phyloP scores from a whole-genome alignment of 2,113 vertebrate genomes.

The Toxostoma redivivum region DNA sequence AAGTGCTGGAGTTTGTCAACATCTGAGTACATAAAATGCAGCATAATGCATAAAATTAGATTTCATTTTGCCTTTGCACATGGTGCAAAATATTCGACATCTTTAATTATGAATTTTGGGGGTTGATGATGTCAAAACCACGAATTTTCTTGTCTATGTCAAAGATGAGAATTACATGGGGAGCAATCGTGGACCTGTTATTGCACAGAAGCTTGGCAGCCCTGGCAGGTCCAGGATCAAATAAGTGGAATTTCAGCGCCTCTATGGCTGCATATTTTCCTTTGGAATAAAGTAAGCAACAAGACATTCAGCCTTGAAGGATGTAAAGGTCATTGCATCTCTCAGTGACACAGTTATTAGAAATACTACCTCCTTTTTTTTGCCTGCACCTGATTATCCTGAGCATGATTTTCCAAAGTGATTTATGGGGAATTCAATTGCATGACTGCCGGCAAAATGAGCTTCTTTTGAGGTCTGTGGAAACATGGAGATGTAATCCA shows the following conservation, averaged over 20 bases:
- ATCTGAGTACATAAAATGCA: background rate
- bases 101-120: background rate
- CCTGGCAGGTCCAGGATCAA: background rate
- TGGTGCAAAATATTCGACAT: background rate
- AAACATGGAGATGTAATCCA: conserved; percentile 11
- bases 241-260: background rate
- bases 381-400: background rate
- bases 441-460: conserved; percentile 22
- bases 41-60: background rate
- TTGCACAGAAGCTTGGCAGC: background rate
- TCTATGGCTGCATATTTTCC: background rate
- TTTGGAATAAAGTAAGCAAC: background rate
- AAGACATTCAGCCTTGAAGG: background rate
- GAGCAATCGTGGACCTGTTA: fast-evolving
- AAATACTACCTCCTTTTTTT: background rate
- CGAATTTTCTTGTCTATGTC: fast-evolving
- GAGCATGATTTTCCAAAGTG: conserved; percentile 28
- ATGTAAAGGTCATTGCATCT: conserved; percentile 11
- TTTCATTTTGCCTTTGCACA: background rate
- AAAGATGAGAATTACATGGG: background rate
- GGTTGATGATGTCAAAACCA: background rate
- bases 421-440: conserved; percentile 26
- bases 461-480: background rate
- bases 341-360: background rate
- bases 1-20: background rate